phyloP scores from a whole-genome alignment of 2,797 vertebrate genomes.

The Carduelis carduelis region DNA sequence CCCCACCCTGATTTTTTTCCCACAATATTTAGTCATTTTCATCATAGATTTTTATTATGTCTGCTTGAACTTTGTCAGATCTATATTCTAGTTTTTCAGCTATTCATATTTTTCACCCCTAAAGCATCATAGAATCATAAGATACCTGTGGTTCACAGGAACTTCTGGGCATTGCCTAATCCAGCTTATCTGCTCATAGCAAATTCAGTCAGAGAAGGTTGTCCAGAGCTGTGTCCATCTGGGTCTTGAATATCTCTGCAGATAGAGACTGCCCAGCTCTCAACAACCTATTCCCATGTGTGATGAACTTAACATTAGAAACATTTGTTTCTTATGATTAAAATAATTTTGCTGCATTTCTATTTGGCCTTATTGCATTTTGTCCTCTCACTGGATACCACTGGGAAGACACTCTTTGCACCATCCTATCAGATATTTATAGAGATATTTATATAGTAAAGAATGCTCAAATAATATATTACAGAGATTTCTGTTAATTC shows the following conservation, averaged over 20 bases:
- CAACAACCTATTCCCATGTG: rapidly evolving
- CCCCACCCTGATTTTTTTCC: rapidly evolving
- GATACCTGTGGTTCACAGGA: background rate
- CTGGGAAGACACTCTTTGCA: background rate
- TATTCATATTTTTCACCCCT: background rate
- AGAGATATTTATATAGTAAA: background rate
- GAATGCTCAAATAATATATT: background rate
- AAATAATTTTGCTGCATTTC: background rate
- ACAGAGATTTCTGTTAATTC: background rate
- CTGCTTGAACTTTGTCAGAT: background rate
- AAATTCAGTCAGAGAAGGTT: background rate
- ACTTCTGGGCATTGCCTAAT: background rate
- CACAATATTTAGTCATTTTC: background rate
- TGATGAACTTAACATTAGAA: background rate
- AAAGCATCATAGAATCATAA: background rate
- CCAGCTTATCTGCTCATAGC: background rate
- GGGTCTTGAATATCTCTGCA: background rate
- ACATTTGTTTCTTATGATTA: background rate
- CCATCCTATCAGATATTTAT: background rate
- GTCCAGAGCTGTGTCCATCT: background rate
- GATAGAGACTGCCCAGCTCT: background rate
- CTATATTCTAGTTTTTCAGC: background rate
- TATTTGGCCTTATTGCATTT: background rate
- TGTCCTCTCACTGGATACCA: background rate
- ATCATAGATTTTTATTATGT: background rate